Conservation (phyloP, 2,113 vertebrate genomes). For the Lophius piscatorius region DNA sequence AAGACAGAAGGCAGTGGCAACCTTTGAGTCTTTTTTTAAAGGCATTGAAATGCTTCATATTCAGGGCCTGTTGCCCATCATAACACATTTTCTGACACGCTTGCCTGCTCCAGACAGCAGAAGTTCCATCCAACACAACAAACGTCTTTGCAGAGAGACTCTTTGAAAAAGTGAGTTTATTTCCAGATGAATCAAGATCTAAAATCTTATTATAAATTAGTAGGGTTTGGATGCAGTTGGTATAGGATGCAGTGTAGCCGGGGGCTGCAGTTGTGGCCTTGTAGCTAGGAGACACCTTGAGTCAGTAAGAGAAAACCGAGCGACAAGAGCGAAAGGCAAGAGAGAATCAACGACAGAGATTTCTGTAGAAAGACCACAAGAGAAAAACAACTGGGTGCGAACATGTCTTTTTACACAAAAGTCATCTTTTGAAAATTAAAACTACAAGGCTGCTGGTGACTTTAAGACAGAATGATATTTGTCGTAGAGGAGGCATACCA, state of each 20-base stretch:
- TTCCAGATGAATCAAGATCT: no score
- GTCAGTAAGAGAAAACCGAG: conserved; percentile 49
- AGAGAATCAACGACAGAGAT: conserved; percentile 23
- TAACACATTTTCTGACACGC: no score
- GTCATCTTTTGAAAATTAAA: conserved; percentile 61
- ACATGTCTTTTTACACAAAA: conserved; percentile 48
- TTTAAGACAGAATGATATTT: conserved; percentile 77
- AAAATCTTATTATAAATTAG: no score
- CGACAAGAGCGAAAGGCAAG: conserved; percentile 59
- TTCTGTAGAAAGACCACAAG: conserved; percentile 23
- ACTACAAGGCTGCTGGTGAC: conserved; percentile 82
- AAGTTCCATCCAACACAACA: background rate
- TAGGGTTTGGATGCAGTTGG: no score
- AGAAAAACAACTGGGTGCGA: conserved; percentile 59
- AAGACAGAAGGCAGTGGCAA: no score
- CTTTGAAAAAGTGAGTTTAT: background rate
- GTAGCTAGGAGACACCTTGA: conserved; percentile 48
- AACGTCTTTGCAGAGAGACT: background rate
- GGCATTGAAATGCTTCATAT: no score
- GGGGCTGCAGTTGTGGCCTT: conserved; percentile 29
- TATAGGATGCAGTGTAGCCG: background rate
- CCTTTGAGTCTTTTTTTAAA: no score
- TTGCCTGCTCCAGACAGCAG: no score
- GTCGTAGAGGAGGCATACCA: conserved; percentile 56
- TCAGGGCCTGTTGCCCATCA: no score